Base-by-base conservation (phyloP, 2,797 vertebrate genomes). In the Morus bassanus region DNA sequence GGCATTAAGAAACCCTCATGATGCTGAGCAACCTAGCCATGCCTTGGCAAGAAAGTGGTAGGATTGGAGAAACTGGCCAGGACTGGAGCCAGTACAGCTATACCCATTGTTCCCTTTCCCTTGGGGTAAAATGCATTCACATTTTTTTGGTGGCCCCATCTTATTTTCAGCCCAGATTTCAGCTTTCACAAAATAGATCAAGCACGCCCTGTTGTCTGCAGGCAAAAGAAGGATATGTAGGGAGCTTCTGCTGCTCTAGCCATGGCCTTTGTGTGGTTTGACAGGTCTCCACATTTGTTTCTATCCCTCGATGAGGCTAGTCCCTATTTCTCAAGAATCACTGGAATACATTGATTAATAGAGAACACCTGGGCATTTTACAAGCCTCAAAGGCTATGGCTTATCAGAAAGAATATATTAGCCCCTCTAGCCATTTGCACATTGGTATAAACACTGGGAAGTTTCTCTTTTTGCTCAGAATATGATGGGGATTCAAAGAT, bases 111-210 rank as follows among this genome's bases (percentile, higher is more conserved):
- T 80, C 8, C 17, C 18, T 64, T 91, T 91, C 8, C 50, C 13
- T 51, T 22, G 17, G 41, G 13, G 13, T 59, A 89, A 94, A 91
- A 89, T 10, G 6, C 33, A 31, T 43, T 68, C 48, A 13, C 18
- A 4, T 0, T 63, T 67, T 67, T 86, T 80, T 51, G 39, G 35
- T 70, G 73, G 54, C 7, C 1, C 3, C 1, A 1, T 37, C 16
- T 56, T 70, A 68, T 61, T 87, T 87, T 87, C 77, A 77, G 64
- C 13, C 7, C 4, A 1, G 56, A 31, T 54, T 90, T 88, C 57
- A 30, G 33, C n/a, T 84, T 86, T 81, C 30, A 39, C 7, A 9
- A 43, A 86, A 54, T 6, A 72, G 37, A 64, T 84, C 30, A 43
- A 75, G 30, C 9, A 61, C 46, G 11, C 6, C 83, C 3, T 83